These are phyloP conservation scores for Rhodinocichla rosea DNA, from an alignment of 2,113 vertebrate species.

Conservation along the genomic window DNA sequence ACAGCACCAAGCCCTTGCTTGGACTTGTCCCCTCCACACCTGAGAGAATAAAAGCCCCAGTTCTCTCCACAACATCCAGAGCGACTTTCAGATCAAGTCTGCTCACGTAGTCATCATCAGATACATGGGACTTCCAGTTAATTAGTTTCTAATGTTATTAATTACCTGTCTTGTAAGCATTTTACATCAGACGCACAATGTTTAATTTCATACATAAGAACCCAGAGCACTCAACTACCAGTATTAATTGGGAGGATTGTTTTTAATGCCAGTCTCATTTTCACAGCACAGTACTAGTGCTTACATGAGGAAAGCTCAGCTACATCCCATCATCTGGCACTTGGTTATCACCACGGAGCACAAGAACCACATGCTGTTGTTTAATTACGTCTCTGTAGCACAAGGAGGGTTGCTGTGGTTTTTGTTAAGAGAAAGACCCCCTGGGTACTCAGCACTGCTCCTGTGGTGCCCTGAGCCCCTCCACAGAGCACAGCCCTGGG, in stretches of 20 bases:
- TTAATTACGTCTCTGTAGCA: conserved; percentile 60
- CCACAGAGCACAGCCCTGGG: background rate
- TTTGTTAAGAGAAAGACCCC: background rate
- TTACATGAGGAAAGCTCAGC: background rate
- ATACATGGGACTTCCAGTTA: conserved; percentile 13
- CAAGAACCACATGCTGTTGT: conserved; percentile 23
- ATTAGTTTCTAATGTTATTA: conserved; percentile 51
- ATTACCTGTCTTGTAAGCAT: conserved; percentile 49
- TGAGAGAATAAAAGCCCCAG: background rate
- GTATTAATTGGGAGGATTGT: background rate
- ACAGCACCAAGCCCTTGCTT: rapidly evolving
- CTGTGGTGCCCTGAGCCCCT: background rate
- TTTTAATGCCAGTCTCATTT: conserved; percentile 13
- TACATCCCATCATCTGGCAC: background rate
- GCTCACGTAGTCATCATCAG: background rate
- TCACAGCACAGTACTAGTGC: background rate
- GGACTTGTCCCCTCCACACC: background rate
- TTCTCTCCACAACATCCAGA: background rate
- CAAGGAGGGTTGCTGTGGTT: background rate
- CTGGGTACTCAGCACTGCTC: background rate
- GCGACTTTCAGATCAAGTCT: background rate
- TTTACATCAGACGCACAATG: background rate
- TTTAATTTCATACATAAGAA: conserved; percentile 46
- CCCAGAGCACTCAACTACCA: background rate
- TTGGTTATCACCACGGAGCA: background rate